Conservation (phyloP, 2,113 vertebrate species). For the Tupaia chinensis region DNA sequence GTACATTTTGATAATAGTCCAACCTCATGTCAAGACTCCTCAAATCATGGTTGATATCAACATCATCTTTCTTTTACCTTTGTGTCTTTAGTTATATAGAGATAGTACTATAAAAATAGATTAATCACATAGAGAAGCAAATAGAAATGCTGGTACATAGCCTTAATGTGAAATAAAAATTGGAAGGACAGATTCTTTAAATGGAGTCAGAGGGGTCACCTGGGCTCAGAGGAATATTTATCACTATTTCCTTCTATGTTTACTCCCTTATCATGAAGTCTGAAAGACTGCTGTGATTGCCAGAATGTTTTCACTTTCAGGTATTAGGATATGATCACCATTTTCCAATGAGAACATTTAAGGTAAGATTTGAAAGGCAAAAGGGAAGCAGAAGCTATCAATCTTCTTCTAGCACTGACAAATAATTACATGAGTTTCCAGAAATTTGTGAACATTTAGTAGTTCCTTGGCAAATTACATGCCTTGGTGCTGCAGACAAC, state of each 20-base stretch:
- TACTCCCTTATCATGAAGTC: not conserved
- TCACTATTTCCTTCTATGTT: not conserved
- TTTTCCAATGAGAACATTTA: not conserved
- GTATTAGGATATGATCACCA: too few relatives aligned
- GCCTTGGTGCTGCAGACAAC: not conserved
- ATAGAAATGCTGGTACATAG: not conserved
- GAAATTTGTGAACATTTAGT: not conserved
- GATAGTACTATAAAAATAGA: not conserved
- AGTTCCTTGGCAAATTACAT: conserved; percentile 10
- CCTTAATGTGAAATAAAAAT: not conserved
- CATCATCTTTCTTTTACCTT: not conserved
- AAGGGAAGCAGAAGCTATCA: not conserved
- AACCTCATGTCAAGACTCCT: not conserved
- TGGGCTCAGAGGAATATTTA: not conserved
- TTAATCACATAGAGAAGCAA: not conserved
- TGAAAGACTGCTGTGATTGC: not conserved
- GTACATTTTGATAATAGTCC: not conserved
- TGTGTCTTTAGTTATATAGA: not conserved
- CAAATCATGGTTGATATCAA: not conserved
- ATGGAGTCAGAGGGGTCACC: not conserved
- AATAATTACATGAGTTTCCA: not conserved
- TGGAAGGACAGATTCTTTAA: not conserved
- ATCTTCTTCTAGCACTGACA: not conserved
- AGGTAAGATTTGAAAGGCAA: not conserved
- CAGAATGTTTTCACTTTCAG: not conserved